phyloP scores from a whole-genome alignment of 2,113 vertebrate species.

The Hipposideros armiger region DNA sequence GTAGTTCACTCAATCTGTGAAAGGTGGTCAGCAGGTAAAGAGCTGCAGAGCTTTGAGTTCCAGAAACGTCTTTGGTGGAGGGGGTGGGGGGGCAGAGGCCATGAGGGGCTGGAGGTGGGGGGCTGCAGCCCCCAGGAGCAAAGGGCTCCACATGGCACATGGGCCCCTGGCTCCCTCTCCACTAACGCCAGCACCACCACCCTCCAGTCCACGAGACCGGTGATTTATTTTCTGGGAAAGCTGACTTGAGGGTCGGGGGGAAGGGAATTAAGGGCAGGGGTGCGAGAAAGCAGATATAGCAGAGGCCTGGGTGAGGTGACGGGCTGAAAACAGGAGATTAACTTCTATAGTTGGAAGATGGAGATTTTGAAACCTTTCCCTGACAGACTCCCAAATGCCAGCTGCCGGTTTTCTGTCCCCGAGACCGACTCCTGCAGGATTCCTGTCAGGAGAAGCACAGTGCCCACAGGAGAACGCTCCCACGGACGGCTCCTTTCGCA shows the following conservation, averaged over 20 bases:
- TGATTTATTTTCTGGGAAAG: background rate
- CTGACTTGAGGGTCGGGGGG: no score
- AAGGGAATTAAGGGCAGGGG: no score
- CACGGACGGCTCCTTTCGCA: background rate
- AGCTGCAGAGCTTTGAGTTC: background rate
- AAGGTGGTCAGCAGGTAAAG: background rate
- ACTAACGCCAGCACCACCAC: fast-evolving
- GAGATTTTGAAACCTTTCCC: background rate
- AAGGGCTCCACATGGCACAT: fast-evolving
- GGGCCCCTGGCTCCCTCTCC: background rate
- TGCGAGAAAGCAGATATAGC: background rate
- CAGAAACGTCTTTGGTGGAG: background rate
- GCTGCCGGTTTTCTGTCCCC: no score
- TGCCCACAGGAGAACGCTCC: background rate
- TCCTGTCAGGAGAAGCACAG: no score
- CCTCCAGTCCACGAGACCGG: fast-evolving
- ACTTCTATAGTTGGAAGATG: background rate
- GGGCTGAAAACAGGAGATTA: background rate
- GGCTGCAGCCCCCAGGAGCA: background rate
- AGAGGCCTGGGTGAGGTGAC: background rate
- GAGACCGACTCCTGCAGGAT: no score
- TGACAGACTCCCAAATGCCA: background rate
- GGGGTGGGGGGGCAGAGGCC: background rate
- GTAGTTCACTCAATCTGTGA: fast-evolving
- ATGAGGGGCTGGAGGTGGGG: fast-evolving